A percentile compares a stretch with the other conserved stretches of the same genome.
phyloP scores from a whole-genome alignment of 2,888 invertebrate genomes.

The Pediacus dermestoides region DNA sequence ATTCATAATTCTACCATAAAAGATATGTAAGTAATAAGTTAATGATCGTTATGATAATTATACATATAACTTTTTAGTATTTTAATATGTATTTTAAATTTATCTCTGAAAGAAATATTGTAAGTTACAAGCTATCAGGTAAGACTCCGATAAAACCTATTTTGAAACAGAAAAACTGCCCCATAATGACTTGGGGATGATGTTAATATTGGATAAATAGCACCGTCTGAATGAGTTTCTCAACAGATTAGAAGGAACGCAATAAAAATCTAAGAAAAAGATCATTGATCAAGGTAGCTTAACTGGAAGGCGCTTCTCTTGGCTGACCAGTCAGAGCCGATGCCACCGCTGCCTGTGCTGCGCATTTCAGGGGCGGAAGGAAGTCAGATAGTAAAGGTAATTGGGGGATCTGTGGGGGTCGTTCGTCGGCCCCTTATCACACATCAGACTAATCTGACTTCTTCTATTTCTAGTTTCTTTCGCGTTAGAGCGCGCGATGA shows the following conservation, averaged over 20 bases:
- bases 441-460: slow-evolving; percentile 46
- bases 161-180: no score
- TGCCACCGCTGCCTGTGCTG: slow-evolving; percentile 14
- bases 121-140: no score
- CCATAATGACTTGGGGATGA: no score
- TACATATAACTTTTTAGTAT: no score
- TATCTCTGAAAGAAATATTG: no score
- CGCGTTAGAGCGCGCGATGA: slow-evolving; percentile 41
- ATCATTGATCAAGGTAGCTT: slow-evolving; percentile 38
- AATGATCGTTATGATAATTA: no score
- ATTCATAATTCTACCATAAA: no score
- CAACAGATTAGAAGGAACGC: slow-evolving; percentile 26
- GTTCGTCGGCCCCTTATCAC: slow-evolving; percentile 36
- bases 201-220: no score
- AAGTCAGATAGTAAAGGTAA: slow-evolving; percentile 36
- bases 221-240: slow-evolving; percentile 17
- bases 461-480: slow-evolving; percentile 45
- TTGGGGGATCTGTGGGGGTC: slow-evolving; percentile 33
- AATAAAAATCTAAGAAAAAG: slow-evolving; percentile 33
- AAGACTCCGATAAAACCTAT: no score
- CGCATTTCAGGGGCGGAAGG: slow-evolving; percentile 25
- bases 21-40: no score
- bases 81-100: no score
- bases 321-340: slow-evolving; percentile 34
- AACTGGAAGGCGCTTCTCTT: slow-evolving; percentile 26